These are phyloP conservation scores for Acipenser transmontanus DNA, from an alignment of 2,797 vertebrate genomes.

Conservation along the genomic window DNA sequence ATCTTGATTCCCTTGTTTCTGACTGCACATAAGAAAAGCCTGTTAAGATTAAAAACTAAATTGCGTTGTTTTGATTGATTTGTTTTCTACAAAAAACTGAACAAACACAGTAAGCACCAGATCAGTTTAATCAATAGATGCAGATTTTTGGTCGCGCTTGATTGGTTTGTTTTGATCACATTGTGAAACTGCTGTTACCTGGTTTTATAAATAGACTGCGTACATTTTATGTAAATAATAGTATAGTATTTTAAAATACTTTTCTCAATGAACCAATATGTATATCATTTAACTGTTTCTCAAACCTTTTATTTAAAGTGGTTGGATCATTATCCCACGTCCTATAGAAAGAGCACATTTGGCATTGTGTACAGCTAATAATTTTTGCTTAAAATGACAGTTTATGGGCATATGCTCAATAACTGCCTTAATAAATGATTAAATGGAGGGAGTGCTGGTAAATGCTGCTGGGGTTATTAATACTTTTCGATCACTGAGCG, in stretches of 20 bases:
- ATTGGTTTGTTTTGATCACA: too few relatives aligned
- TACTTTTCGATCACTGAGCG: neutral
- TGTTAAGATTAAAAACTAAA: neutral
- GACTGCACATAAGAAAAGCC: neutral
- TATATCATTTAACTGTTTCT: too few relatives aligned
- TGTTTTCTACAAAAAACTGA: too few relatives aligned
- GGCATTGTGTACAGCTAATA: neutral
- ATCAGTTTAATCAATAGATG: too few relatives aligned
- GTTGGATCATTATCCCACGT: neutral
- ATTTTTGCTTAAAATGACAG: neutral
- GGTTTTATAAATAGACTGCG: neutral
- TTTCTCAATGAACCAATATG: too few relatives aligned
- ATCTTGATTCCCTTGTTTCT: neutral
- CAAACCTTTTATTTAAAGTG: neutral
- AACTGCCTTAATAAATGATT: neutral
- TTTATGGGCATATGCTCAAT: neutral
- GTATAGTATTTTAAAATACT: too few relatives aligned
- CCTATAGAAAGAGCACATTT: neutral
- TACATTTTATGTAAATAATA: too few relatives aligned
- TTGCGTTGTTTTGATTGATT: too few relatives aligned
- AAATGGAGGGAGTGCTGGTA: neutral
- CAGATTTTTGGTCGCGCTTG: too few relatives aligned
- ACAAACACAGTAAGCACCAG: too few relatives aligned
- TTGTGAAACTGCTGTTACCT: slow-evolving; percentile 14
- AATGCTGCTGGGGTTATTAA: slow-evolving; percentile 1